Conservation (phyloP, 2,797 vertebrate genomes). For the Danio aesculapii region DNA sequence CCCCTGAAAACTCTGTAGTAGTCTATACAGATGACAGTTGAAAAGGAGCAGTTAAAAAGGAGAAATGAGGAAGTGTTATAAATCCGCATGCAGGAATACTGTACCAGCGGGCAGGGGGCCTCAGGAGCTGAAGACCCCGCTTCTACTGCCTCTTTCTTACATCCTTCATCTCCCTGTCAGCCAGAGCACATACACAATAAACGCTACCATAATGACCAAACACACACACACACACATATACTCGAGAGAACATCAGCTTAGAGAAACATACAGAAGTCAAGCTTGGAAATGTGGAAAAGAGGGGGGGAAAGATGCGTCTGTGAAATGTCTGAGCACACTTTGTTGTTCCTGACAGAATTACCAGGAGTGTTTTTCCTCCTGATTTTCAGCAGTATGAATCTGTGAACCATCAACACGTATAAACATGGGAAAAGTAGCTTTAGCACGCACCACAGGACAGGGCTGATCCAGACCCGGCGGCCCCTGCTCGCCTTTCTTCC, state of each 20-base stretch:
- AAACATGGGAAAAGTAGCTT: conserved; percentile 19
- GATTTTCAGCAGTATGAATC: conserved; percentile 27
- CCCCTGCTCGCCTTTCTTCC: conserved; percentile 87
- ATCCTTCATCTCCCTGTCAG: conserved; percentile 74
- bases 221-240: background rate
- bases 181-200: conserved; percentile 64
- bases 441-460: conserved; percentile 84
- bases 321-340: background rate
- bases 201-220: conserved; percentile 56
- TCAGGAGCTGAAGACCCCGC: conserved; percentile 66
- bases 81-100: conserved; percentile 55
- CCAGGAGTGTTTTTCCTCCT: conserved; percentile 16
- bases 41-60: conserved; percentile 8
- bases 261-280: conserved; percentile 23
- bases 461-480: conserved; percentile 87
- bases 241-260: background rate
- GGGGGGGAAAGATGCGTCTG: conserved; percentile 6
- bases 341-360: conserved; percentile 25
- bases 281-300: background rate
- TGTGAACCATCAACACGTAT: conserved; percentile 36
- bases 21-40: background rate
- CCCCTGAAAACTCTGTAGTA: background rate
- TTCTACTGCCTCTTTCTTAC: conserved; percentile 71
- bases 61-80: conserved; percentile 12
- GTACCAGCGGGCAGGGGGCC: conserved; percentile 78